phyloP scores from a whole-genome alignment of 2,113 vertebrate genomes.

The Forbesichthys agassizii region DNA sequence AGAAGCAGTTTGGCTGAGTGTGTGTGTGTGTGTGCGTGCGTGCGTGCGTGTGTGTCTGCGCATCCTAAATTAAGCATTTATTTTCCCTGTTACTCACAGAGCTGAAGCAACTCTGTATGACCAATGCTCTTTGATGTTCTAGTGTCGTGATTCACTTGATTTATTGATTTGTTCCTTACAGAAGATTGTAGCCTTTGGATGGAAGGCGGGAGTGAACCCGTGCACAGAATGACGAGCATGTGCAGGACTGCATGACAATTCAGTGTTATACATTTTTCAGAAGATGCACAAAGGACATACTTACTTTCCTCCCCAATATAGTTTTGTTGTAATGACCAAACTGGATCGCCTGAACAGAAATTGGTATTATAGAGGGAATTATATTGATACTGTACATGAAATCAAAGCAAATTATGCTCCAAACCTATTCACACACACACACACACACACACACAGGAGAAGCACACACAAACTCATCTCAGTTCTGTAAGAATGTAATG shows the following conservation, averaged over 20 bases:
- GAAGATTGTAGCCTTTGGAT: too few species aligned
- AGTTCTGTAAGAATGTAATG: too few species aligned
- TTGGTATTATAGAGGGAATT: not conserved
- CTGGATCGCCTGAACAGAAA: conserved; percentile 86
- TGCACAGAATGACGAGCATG: too few species aligned
- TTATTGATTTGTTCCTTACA: not conserved
- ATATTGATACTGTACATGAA: too few species aligned
- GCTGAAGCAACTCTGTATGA: not conserved
- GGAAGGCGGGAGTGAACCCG: too few species aligned
- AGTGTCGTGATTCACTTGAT: not conserved
- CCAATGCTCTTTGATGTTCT: too few species aligned
- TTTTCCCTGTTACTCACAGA: not conserved
- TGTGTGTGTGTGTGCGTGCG: not conserved
- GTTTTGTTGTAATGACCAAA: conserved; percentile 96
- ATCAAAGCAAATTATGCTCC: too few species aligned
- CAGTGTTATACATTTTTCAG: not conserved
- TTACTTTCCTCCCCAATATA: conserved; percentile 99
- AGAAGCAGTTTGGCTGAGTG: conserved; percentile 36
- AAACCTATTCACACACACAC: not conserved
- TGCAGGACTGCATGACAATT: too few species aligned
- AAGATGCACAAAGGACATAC: conserved; percentile 55
- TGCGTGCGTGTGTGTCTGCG: not conserved
- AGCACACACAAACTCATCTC: not conserved
- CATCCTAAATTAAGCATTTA: not conserved
- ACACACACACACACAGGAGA: not conserved